Percentiles rank a stretch among this genome's conserved stretches.
These are phyloP conservation scores for Nanorana parkeri DNA, from an alignment of 2,113 vertebrate species.

Conservation along the genomic window DNA sequence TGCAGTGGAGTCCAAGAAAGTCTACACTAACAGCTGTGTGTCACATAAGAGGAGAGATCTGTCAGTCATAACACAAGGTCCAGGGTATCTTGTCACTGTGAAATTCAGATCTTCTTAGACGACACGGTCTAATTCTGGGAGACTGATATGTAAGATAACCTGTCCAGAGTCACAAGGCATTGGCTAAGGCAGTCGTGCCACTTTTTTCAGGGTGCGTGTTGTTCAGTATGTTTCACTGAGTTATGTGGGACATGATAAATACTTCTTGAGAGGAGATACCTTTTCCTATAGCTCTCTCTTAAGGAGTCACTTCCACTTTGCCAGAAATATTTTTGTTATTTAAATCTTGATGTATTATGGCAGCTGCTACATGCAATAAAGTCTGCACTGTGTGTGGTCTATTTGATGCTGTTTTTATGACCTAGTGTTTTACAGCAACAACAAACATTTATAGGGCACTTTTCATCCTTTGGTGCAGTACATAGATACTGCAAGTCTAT, in stretches of 20 bases:
- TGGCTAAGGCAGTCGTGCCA: slow-evolving; percentile 1
- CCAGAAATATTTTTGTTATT: no score
- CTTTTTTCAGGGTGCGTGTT: background rate
- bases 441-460: no score
- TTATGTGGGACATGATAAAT: no score
- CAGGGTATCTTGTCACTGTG: slow-evolving; percentile 21
- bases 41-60: background rate
- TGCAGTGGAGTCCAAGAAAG: background rate
- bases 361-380: background rate
- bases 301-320: background rate
- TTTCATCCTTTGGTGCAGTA: no score
- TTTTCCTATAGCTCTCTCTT: background rate
- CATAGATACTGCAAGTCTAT: no score
- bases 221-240: background rate
- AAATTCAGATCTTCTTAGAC: slow-evolving; percentile 20
- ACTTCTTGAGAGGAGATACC: background rate
- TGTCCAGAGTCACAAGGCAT: slow-evolving; percentile 30
- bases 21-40: background rate
- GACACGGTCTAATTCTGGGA: slow-evolving; percentile 33
- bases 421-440: no score
- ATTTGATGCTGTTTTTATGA: no score
- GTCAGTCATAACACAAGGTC: slow-evolving; percentile 1
- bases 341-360: background rate
- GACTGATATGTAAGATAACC: slow-evolving; percentile 14
- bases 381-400: background rate